Evolutionary conservation across 2,888 invertebrate genomes (phyloP).

Genomic region (Halocaridina rubra): DNA sequence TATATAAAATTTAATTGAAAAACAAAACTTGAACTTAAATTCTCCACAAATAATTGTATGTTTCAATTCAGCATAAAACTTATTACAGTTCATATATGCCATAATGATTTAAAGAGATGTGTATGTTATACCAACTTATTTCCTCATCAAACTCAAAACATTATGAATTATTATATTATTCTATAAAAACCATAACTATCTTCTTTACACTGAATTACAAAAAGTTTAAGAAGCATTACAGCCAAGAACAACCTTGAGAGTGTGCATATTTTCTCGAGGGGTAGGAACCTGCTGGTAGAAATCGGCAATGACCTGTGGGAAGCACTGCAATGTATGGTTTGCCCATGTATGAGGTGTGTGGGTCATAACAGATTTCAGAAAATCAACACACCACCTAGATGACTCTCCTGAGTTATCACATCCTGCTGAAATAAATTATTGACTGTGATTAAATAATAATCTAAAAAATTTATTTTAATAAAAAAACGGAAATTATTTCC

Average conservation of each 20-base stretch:
- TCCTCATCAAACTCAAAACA: no score
- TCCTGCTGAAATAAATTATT: constrained; percentile 12
- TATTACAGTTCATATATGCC: no score
- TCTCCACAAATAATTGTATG: no score
- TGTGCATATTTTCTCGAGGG: constrained; percentile 83
- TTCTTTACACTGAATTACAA: not conserved
- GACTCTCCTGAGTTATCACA: constrained; percentile 67
- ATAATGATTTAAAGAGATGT: no score
- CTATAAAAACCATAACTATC: not conserved
- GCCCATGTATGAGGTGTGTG: constrained; percentile 97
- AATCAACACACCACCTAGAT: constrained; percentile 89
- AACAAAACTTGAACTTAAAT: no score
- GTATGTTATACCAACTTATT: no score
- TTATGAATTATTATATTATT: no score
- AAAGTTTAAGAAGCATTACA: not conserved
- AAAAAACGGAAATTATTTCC: no score
- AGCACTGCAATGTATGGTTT: constrained; percentile 89
- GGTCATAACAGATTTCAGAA: constrained; percentile 89
- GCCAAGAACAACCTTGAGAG: constrained; percentile 75
- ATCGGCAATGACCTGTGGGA: constrained; percentile 88
- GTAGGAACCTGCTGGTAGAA: constrained; percentile 79
- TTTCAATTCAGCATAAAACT: no score
- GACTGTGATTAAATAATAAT: no score
- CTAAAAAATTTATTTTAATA: no score
- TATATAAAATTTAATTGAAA: no score